Evolutionary conservation across 2,888 invertebrate genomes (phyloP).

Genomic region (Stenodera caucasica): DNA sequence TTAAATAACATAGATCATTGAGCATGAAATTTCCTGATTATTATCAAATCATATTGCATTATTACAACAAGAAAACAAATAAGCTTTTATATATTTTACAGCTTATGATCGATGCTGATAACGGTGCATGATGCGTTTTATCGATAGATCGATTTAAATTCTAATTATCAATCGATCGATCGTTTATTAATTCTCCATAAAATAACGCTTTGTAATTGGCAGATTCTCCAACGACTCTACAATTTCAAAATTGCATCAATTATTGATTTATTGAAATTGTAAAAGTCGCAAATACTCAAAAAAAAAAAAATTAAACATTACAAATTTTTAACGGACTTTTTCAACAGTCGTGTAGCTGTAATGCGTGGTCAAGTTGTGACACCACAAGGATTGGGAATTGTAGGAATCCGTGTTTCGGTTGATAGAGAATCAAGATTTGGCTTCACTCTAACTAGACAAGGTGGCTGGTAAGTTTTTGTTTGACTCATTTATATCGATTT

Average conservation of each 20-base stretch:
- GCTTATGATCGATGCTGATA: conserved; percentile 35
- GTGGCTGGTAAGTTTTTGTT: conserved; percentile 84
- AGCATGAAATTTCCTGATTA: conserved; percentile 9
- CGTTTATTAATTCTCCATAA: neutral
- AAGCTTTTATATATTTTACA: conserved; percentile 34
- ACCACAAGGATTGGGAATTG: conserved; percentile 91
- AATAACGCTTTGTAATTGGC: conserved; percentile 13
- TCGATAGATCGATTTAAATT: conserved; percentile 8
- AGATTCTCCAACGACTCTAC: conserved; percentile 15
- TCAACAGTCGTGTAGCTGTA: conserved; percentile 93
- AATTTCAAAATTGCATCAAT: conserved; percentile 20
- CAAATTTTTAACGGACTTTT: conserved; percentile 43
- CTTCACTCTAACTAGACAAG: conserved; percentile 90
- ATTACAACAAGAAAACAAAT: conserved; percentile 36
- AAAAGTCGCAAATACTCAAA: conserved; percentile 17
- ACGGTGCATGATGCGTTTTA: conserved; percentile 27
- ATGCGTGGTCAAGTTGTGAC: conserved; percentile 97
- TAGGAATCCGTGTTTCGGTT: conserved; percentile 96
- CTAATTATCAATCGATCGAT: neutral
- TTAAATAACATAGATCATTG: conserved; percentile 13
- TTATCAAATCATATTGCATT: conserved; percentile 29
- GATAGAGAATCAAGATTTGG: conserved; percentile 93
- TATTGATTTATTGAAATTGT: conserved; percentile 17
- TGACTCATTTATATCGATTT: neutral
- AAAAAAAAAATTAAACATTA: neutral